Evolutionary conservation across 2,797 vertebrate species (phyloP).

Genomic region (Acanthurus leucopareius): DNA sequence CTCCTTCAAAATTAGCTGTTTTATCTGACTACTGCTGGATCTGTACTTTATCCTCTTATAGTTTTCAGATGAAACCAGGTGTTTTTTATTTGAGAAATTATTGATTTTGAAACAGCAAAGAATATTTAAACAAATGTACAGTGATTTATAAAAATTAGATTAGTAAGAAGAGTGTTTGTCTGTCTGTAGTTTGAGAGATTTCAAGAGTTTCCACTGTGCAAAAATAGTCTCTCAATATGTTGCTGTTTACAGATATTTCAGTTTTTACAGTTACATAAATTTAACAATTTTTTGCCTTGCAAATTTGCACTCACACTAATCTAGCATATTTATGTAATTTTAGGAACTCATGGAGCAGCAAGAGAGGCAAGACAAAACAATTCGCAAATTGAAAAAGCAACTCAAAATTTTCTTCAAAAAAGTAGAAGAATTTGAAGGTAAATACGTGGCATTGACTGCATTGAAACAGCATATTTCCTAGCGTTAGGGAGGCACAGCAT

Average conservation of each 20-base stretch:
- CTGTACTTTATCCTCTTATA: neutral
- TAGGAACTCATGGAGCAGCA: slow-evolving; percentile 95
- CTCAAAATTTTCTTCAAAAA: slow-evolving; percentile 92
- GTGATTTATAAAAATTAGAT: neutral
- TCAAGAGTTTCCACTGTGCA: neutral
- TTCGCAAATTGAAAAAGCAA: slow-evolving; percentile 95
- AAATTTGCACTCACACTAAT: slow-evolving; percentile 11
- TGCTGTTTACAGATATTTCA: neutral
- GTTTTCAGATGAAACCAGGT: neutral
- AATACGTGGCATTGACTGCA: neutral
- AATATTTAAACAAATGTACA: neutral
- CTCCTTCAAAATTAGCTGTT: neutral
- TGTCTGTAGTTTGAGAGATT: neutral
- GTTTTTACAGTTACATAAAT: neutral
- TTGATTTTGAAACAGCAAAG: neutral
- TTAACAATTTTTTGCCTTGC: neutral
- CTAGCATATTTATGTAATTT: slow-evolving; percentile 20
- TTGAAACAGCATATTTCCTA: neutral
- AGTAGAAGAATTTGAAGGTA: slow-evolving; percentile 94
- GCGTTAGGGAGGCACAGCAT: neutral
- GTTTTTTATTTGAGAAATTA: neutral
- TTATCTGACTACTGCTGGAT: neutral
- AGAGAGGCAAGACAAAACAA: slow-evolving; percentile 94
- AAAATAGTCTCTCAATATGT: neutral
- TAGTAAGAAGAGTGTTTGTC: neutral